Evolutionary conservation across 1,140 invertebrate genomes (phyloP), one percentile per base, ranked within the genome.

Genomic region (Sarcophaga bullata): DNA sequence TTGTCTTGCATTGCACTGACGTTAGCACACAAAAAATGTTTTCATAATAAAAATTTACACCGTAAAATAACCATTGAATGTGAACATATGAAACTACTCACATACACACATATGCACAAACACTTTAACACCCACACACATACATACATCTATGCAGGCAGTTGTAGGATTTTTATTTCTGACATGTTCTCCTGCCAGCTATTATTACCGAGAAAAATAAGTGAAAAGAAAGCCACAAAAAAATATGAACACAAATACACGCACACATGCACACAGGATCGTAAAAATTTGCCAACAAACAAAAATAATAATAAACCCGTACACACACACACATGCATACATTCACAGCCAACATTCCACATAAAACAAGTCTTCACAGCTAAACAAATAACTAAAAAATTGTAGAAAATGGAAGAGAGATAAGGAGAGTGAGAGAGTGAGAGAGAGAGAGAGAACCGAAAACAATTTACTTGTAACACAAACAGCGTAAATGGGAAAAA

Each of bases 401-500:
- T 37, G 25, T 4, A 37, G 25, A 4, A 48, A 17, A 52, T 0
- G n/a, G 15, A 19, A 19, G 7, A 10, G n/a, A 78, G 50, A 73
- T 10, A 73, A 25, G 1, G 25, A 25, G 25, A 0, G 1, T 47
- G 10, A 19, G 19, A 47, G 47, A 0, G 46, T 17, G 48, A 47
- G 15, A 49, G n/a, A 48, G 48, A n/a, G 47, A 15, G n/a, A 76
- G 47, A 37, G 25, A 37, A 37, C 25, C 25, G 25, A 37, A 78
- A 78, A 78, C 75, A 78, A 78, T 78, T 78, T 78, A 78, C 75
- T 52, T 78, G 75, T 78, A 78, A 78, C 75, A 78, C 75, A 78
- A 78, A 52, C 75, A 48, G 52, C 52, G 81, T 54, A 52, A 46
- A 73, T 47, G 72, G 73, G 37, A 78, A 76, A 25, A 82, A 88